These are phyloP conservation scores for Urocitellus parryii DNA, from an alignment of 2,113 vertebrate genomes.

Conservation along the genomic window DNA sequence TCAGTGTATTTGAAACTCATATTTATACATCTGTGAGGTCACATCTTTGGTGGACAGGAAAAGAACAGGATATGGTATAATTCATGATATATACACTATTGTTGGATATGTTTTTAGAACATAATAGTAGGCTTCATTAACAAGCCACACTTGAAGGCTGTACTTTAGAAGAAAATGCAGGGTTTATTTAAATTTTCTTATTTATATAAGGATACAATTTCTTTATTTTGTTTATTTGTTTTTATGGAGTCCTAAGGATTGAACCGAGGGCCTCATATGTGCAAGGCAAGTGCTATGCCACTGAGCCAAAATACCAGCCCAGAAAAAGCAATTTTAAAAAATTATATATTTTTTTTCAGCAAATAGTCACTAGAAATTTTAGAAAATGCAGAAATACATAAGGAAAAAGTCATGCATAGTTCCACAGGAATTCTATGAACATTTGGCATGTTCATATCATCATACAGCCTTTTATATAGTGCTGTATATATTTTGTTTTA, in stretches of 20 bases:
- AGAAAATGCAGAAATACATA: not conserved
- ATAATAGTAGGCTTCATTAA: slow-evolving; percentile 12
- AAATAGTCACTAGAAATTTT: not conserved
- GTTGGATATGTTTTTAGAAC: not conserved
- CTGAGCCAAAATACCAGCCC: too few relatives aligned
- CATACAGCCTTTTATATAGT: not conserved
- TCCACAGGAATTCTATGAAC: not conserved
- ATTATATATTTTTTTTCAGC: not conserved
- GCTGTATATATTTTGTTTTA: not conserved
- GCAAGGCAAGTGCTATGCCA: too few relatives aligned
- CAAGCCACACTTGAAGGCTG: not conserved
- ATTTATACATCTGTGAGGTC: slow-evolving; percentile 27
- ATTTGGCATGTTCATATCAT: not conserved
- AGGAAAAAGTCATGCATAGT: not conserved
- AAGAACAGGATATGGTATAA: slow-evolving; percentile 3
- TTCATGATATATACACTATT: not conserved
- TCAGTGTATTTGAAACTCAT: not conserved
- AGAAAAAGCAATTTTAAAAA: not conserved
- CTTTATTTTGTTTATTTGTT: too few relatives aligned
- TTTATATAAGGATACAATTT: too few relatives aligned
- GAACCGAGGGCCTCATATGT: too few relatives aligned
- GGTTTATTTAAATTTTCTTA: too few relatives aligned
- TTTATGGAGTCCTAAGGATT: too few relatives aligned
- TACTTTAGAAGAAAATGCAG: too few relatives aligned
- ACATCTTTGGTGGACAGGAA: slow-evolving; percentile 27